Base-by-base conservation (phyloP, 2,888 invertebrate species). In the Drosophila paracracens region DNA sequence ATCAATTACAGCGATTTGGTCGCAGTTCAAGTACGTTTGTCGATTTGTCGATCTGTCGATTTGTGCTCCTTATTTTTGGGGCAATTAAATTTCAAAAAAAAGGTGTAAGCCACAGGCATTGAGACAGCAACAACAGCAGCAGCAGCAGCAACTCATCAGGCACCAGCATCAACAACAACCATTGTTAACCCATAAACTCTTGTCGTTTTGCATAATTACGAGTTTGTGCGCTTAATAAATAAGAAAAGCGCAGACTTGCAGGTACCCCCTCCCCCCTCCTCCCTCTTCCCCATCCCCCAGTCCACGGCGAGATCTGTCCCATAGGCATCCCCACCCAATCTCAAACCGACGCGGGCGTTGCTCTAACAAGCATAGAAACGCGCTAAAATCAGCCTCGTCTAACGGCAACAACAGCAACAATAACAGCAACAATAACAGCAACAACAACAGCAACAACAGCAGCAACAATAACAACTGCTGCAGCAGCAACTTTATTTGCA, bases 131-230 rank as follows among this genome's bases (percentile, higher is more conserved):
- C 31, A 31, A n/a, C 29, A 36, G 21, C 40, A 13, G 11, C 35
- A 46, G 18, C 52, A 52, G 10, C 31, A 38, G 10, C 38, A 58
- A 43, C 51, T 60, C 60, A 54, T 60, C 68, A 46, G 61, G 16
- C 25, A 25, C 2, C 36, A 59, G 31, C 51, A 51, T 29, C 61
- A 35, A 5, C 56, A 46, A 25, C 73, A 72, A 50, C 69, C 56
- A 52, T 64, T 62, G 58, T 68, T 79, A 68, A 58, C 48, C 79
- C 76, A 76, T 76, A 79, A 79, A 79, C 73, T 85, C 66, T 65
- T 77, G 81, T 74, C 66, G 76, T 74, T 76, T 87, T 87, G 83
- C 86, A 88, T 87, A 85, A 87, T 87, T 88, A 81, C 83, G 81
- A 83, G 76, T 74, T 75, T 71, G 79, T 73, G 61, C 58, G 88